These are phyloP conservation scores for Rynchops niger DNA, from an alignment of 2,113 vertebrate genomes.

Conservation along the genomic window DNA sequence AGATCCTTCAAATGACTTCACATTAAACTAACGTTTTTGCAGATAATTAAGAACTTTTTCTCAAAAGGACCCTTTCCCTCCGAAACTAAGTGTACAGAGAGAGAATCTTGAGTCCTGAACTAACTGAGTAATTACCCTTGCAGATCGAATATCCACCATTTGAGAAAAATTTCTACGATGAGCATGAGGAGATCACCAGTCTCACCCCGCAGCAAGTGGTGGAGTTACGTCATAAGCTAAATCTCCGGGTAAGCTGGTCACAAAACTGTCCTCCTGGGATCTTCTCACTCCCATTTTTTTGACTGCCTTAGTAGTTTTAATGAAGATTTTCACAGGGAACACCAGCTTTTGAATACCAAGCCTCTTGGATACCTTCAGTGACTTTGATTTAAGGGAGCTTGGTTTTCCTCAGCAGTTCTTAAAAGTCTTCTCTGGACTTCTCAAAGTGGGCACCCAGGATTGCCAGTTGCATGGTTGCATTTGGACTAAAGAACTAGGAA, in stretches of 20 bases:
- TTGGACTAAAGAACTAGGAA: neutral
- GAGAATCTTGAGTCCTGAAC: slow-evolving; percentile 28
- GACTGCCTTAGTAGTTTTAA: neutral
- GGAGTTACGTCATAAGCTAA: slow-evolving; percentile 92
- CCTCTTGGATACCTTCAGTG: neutral
- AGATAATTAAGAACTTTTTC: neutral
- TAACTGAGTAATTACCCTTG: slow-evolving; percentile 63
- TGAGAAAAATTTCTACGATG: slow-evolving; percentile 97
- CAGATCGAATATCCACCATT: slow-evolving; percentile 96
- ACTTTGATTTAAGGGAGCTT: neutral
- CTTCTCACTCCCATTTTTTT: neutral
- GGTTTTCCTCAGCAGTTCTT: neutral
- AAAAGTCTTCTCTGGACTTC: neutral
- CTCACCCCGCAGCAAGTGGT: slow-evolving; percentile 86
- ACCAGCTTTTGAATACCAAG: neutral
- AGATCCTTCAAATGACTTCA: neutral
- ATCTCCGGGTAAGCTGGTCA: slow-evolving; percentile 84
- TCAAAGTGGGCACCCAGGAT: neutral
- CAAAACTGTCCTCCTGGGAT: neutral
- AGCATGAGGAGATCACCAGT: slow-evolving; percentile 91
- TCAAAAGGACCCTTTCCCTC: neutral
- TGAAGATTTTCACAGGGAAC: neutral
- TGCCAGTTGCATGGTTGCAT: neutral
- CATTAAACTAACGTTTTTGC: neutral
- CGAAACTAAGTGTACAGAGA: slow-evolving; percentile 32